phyloP scores from a whole-genome alignment of 2,888 invertebrate species.

The Agonopterix subpropinquella region DNA sequence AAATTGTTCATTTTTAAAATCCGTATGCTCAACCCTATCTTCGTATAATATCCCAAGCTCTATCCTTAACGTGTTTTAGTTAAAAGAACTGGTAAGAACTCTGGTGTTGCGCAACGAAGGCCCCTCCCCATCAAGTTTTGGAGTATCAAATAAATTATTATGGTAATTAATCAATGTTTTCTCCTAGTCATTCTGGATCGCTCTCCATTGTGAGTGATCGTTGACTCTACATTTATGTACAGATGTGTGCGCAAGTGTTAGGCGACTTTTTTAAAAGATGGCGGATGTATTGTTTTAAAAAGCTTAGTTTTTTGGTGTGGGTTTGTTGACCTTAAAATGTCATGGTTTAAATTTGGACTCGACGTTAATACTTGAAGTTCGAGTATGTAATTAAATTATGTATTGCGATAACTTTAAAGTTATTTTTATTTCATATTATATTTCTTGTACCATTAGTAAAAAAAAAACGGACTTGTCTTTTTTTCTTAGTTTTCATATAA shows the following conservation, averaged over 20 bases:
- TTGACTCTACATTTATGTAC: slow-evolving; percentile 55
- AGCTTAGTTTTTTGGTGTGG: background rate
- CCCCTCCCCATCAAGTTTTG: slow-evolving; percentile 39
- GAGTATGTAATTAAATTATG: too few species aligned
- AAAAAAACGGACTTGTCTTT: too few species aligned
- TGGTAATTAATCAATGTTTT: slow-evolving; percentile 76
- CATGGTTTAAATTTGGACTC: too few species aligned
- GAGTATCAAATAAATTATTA: slow-evolving; percentile 76
- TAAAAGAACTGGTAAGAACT: slow-evolving; percentile 8
- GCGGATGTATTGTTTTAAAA: background rate
- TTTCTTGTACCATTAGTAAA: too few species aligned
- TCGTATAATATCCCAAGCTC: slow-evolving; percentile 31
- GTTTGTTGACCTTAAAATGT: too few species aligned
- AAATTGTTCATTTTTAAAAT: too few species aligned
- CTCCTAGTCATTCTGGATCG: slow-evolving; percentile 67
- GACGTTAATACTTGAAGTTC: too few species aligned
- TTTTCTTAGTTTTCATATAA: too few species aligned
- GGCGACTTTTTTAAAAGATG: slow-evolving; percentile 8
- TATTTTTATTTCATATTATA: too few species aligned
- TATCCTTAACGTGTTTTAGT: slow-evolving; percentile 44
- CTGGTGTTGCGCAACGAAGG: background rate
- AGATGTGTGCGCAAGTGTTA: slow-evolving; percentile 57
- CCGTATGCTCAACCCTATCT: slow-evolving; percentile 4
- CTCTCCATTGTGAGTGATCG: slow-evolving; percentile 69
- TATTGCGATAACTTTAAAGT: too few species aligned